Evolutionary conservation across 2,888 invertebrate genomes (phyloP).

Genomic region (Neelides folsomi): DNA sequence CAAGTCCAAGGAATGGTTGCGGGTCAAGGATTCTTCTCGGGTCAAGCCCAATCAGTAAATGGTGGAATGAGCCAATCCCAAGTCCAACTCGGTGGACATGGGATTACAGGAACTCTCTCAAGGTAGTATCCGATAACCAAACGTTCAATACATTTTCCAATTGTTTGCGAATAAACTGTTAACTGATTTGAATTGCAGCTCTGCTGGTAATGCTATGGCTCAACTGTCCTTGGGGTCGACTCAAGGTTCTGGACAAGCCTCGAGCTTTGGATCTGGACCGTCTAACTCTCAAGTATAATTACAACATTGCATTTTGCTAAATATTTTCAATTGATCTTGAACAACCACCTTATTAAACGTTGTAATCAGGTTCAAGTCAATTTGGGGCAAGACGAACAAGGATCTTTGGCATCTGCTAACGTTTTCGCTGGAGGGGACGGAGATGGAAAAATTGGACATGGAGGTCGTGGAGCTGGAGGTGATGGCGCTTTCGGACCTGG

Average conservation of each 20-base stretch:
- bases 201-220: constrained; percentile 19
- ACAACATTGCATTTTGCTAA: too few relatives aligned
- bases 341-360: too few relatives aligned
- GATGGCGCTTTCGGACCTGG: too few relatives aligned
- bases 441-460: background rate
- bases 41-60: constrained; percentile 18
- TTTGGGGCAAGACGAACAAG: constrained; percentile 15
- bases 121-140: constrained; percentile 7
- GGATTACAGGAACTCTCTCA: constrained; percentile 16
- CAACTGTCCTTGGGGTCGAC: constrained; percentile 13
- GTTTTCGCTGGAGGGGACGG: constrained; percentile 1
- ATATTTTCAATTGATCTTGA: too few relatives aligned
- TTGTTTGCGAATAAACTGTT: background rate
- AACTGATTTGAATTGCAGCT: constrained; percentile 7
- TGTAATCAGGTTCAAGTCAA: constrained; percentile 16
- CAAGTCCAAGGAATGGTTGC: constrained; percentile 22
- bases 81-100: constrained; percentile 17
- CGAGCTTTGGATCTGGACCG: constrained; percentile 13
- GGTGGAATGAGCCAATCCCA: constrained; percentile 20
- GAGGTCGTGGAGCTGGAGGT: too few relatives aligned
- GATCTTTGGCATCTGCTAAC: constrained; percentile 21
- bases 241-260: constrained; percentile 17
- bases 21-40: constrained; percentile 21
- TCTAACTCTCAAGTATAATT: constrained; percentile 14
- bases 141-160: background rate